Evolutionary conservation across 2,797 vertebrate species (phyloP), one percentile per base, ranked within the genome.

Genomic region (Clarias pachynema): DNA sequence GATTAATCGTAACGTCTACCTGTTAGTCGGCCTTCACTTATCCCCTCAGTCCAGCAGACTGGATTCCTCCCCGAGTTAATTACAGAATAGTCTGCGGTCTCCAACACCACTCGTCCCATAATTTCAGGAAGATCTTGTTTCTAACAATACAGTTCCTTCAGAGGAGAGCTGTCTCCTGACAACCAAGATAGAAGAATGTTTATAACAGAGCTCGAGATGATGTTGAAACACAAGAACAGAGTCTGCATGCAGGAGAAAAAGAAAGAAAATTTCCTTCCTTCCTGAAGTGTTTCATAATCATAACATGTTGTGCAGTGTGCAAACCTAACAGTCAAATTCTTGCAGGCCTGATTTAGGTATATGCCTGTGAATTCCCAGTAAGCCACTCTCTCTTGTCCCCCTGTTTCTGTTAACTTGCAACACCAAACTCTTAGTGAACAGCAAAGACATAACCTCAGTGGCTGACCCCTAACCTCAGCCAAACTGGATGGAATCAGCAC

Each of bases 51-150:
- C 56, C 73, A 60, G 74, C 70, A 73, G 85, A 90, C 86, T 81
- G 73, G 60, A 86, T 87, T 86, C 81, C 34, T 83, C 87, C 80
- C 82, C 84, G 70, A 88, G 72, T 88, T 89, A 82, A 87, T 90
- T 91, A 89, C 86, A 88, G 86, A 80, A 57, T 26, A 57, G 16
- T 57, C 73, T 65, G 59, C 14, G 74, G 81, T 53, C 74, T 57
- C 29, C 34, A 59, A 83, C 74, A 78, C 44, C 65, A 81, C 69
- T 22, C 66, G 56, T 75, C 80, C 83, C 81, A 78, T 87, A 81
- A 89, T 91, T 91, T 89, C 77, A 86, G 83, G 6, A 31, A 78
- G 85, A 85, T 89, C 75, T 9, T 40, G 62, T 89, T 88, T 89
- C 88, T 81, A 83, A 86, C 84, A 87, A 88, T 89, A 87, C 85